Evolutionary conservation across 2,113 vertebrate genomes (phyloP), one percentile per base, ranked within the genome.

Genomic region (Clupea harengus): DNA sequence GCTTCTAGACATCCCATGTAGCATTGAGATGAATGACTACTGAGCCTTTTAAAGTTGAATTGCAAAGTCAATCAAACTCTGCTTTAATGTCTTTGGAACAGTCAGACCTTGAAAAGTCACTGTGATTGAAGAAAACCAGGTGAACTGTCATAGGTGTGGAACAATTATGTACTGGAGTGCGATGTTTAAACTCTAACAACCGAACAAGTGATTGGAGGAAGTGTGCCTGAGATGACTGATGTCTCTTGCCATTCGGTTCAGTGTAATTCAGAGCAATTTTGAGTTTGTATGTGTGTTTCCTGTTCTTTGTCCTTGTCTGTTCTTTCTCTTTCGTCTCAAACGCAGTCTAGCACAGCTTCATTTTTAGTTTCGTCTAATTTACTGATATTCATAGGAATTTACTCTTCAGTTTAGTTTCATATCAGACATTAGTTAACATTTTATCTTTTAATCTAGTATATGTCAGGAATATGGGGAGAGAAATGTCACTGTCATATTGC

Each of bases 401-500:
- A 32, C 64, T 28, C 64, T 72, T 67, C 10, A 32, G n/a, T 72
- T 72, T 32, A 7, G 32, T 72, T 72, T 72, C 64, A 32, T 32
- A 28, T 32, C n/a, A 32, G n/a, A 28, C 64, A 32, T 72, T 13
- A 13, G 28, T 72, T 72, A 32, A 28, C n/a, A 25, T 72, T 28
- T 72, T 72, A 72, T 72, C 64, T 4, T 32, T 72, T 72, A 72
- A 72, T 72, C 64, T 32, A n/a, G 22, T 64, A 39, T 39, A 60
- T 60, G 54, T 60, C 54, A 17, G 54, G 22, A n/a, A 67, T 67
- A 72, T 32, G 25, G 64, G 25, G 11, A 72, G 64, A 72, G 64
- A 72, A 72, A 72, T 72, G 64, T 72, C 64, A 72, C 28, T 72
- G 64, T 72, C 64, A 32, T 72, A 72, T 13, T 72, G 64, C 64